A percentile compares a stretch with the other conserved stretches of the same genome.
These are phyloP conservation scores for Schizotus pectinicornis DNA, from an alignment of 2,888 invertebrate species.

Conservation along the genomic window DNA sequence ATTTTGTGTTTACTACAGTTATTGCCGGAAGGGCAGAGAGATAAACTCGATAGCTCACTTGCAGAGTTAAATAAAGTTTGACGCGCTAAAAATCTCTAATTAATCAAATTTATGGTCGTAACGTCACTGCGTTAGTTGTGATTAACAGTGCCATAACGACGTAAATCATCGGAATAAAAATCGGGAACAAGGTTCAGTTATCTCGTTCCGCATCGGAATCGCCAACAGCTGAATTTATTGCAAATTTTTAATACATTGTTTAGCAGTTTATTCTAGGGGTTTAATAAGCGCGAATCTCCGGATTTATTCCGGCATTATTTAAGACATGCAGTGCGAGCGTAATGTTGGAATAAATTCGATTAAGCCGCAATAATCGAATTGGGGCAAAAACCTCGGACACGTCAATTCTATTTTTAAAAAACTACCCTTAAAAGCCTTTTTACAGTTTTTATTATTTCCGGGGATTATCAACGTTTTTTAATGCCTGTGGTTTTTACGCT, in stretches of 20 bases:
- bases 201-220: conserved; percentile 2
- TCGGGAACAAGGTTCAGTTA: neutral
- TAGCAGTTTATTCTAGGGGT: neutral
- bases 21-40: no score
- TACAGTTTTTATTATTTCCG: no score
- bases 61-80: conserved; percentile 14
- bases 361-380: no score
- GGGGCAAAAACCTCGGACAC: no score
- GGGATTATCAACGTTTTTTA: no score
- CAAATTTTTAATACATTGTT: neutral
- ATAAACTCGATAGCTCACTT: no score
- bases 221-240: neutral
- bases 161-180: conserved; percentile 5
- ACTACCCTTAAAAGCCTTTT: no score
- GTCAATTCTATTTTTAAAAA: no score
- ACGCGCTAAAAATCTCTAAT: no score
- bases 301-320: neutral
- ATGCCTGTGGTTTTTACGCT: no score
- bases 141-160: conserved; percentile 4
- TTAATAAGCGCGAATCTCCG: neutral
- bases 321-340: neutral
- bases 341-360: no score
- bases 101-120: neutral
- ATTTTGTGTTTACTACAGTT: no score
- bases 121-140: conserved; percentile 10